Conservation (phyloP, 2,113 vertebrate species). For the Chionomys nivalis region DNA sequence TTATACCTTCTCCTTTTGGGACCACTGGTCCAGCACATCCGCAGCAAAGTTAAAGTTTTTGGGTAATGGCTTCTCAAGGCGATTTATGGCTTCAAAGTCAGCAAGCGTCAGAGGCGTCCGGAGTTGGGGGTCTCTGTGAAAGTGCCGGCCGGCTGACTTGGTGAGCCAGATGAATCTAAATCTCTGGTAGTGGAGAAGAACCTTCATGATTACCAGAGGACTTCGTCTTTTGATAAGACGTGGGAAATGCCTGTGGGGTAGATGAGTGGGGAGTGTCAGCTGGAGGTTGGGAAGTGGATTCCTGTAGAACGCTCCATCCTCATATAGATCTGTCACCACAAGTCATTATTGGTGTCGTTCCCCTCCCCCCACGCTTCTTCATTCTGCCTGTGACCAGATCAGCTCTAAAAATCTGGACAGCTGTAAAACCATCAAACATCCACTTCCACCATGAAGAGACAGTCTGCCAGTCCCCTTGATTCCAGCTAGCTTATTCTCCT, state of each 20-base stretch:
- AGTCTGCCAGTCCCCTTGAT: not conserved
- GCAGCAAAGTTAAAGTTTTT: conserved; percentile 88
- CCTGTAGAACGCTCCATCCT: not conserved
- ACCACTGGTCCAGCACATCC: conserved; percentile 89
- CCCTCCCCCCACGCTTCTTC: not conserved
- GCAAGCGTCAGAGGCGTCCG: conserved; percentile 81
- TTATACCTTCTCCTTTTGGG: conserved; percentile 86
- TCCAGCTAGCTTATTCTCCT: not conserved
- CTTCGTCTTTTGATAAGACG: not conserved
- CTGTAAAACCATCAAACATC: not conserved
- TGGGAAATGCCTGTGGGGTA: conserved; percentile 21
- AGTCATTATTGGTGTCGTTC: not conserved
- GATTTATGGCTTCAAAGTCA: conserved; percentile 83
- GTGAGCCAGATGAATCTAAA: conserved; percentile 50
- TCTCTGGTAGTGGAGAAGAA: conserved; percentile 39
- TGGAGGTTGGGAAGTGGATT: not conserved
- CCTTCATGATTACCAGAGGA: conserved; percentile 69
- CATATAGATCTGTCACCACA: not conserved
- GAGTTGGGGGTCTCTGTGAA: conserved; percentile 64
- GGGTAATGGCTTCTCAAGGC: conserved; percentile 79
- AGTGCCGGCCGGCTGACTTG: not conserved
- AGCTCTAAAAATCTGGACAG: not conserved
- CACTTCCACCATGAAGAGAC: not conserved
- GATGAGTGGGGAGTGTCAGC: not conserved
- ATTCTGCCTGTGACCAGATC: not conserved